Percentiles rank a stretch among this genome's conserved stretches.
phyloP scores from a whole-genome alignment of 2,113 vertebrate genomes.

The Ailurus styani region DNA sequence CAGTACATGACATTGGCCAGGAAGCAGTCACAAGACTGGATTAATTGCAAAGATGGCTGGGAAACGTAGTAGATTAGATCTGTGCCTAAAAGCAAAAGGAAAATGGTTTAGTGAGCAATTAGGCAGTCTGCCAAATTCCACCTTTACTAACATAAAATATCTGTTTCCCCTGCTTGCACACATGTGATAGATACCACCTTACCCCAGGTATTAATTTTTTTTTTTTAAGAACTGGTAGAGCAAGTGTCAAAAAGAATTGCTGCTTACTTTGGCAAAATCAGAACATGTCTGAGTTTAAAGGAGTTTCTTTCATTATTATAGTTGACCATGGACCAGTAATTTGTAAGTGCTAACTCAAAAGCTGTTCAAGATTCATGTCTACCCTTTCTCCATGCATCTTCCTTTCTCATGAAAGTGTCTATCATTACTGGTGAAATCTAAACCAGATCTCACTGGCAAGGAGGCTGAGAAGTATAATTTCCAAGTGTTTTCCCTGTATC shows the following conservation, averaged over 20 bases:
- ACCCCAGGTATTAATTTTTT: no score
- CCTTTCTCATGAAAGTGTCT: neutral
- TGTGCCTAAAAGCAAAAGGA: neutral
- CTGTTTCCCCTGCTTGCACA: neutral
- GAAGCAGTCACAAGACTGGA: neutral
- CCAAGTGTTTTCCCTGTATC: neutral
- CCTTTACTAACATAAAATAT: neutral
- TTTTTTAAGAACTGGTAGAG: neutral
- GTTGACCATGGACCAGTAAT: neutral
- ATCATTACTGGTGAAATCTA: neutral
- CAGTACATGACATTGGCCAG: neutral
- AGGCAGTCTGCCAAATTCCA: neutral
- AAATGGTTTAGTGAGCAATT: neutral
- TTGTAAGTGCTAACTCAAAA: neutral
- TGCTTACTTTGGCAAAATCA: neutral
- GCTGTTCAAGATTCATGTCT: neutral
- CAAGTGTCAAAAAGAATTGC: neutral
- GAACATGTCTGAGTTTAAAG: neutral
- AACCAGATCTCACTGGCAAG: neutral
- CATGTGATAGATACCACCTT: neutral
- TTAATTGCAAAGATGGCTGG: neutral
- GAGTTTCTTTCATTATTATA: neutral
- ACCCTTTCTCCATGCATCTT: neutral
- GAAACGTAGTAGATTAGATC: neutral
- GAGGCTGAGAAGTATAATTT: neutral